A percentile compares a stretch with the other conserved stretches of the same genome.
Conservation (phyloP, 2,113 vertebrate species). For the Ceyx margarethae region DNA sequence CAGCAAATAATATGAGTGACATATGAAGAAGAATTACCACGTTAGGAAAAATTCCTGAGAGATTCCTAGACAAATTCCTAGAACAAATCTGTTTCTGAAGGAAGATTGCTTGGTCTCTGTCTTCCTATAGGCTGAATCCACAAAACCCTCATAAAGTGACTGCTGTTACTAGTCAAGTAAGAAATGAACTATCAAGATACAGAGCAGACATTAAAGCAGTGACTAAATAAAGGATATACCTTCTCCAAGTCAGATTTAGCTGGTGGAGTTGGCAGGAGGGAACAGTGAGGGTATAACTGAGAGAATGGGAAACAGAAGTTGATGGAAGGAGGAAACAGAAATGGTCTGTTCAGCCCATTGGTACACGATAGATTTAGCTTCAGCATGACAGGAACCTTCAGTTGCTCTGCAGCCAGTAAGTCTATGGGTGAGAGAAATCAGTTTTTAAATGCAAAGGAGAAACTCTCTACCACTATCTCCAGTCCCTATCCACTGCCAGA, state of each 20-base stretch:
- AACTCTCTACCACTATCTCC: background rate
- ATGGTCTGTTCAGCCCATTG: background rate
- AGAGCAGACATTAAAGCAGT: background rate
- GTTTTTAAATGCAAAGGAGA: background rate
- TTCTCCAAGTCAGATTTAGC: background rate
- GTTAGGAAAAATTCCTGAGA: background rate
- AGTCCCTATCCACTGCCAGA: fast-evolving
- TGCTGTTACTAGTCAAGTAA: background rate
- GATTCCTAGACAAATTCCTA: background rate
- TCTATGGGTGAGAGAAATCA: too few species aligned
- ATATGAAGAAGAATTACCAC: background rate
- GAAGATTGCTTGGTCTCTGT: background rate
- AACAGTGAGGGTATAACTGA: background rate
- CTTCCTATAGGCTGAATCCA: background rate
- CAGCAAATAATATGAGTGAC: background rate
- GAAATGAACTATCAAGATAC: background rate
- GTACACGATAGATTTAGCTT: fast-evolving
- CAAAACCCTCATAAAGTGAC: background rate
- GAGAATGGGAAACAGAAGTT: background rate
- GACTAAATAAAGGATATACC: background rate
- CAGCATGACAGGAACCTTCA: background rate
- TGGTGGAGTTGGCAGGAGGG: background rate
- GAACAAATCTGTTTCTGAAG: background rate
- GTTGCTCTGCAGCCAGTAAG: background rate
- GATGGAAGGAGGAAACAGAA: background rate